Evolutionary conservation across 2,797 vertebrate genomes (phyloP), one percentile per base, ranked within the genome.

Genomic region (Sebastes itinus): DNA sequence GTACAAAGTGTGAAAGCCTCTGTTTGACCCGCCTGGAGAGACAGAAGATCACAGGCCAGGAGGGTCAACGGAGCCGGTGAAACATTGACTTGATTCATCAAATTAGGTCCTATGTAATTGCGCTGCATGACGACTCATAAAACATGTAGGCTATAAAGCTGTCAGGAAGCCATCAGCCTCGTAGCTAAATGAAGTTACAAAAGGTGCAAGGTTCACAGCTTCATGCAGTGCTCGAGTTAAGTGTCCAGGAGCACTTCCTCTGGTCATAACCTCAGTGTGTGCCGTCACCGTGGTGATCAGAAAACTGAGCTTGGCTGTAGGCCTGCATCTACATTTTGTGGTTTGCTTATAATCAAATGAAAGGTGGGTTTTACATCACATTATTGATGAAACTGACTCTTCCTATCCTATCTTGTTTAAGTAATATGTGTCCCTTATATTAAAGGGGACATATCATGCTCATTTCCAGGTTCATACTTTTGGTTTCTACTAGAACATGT

Each of bases 1-100:
- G 95, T 86, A 92, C 94, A 78, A 94, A 95, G 83, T 94, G 95
- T 93, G 94, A 95, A 96, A 96, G 95, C 95, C 96, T 95, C 95
- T 79, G 92, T 95, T 94, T 97, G 96, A 97, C 96, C 96, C 95
- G 91, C 86, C 84, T 88, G 76, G 72, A 92, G 95, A 95, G 97
- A 96, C 95, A 89, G 96, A 95, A 94, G 95, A 94, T 94, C 94
- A 90, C 92, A 92, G 93, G 94, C 92, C 95, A 87, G 82, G 84
- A 86, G 95, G 97, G 97, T 95, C 97, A 96, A 93, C 81, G 70
- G 95, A 95, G 95, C 95, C 94, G 88, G 90, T 84, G 90, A 95
- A 96, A 97, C 96, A 96, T 96, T 94, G 95, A 96, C 97, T 97
- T 96, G 97, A 97, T 97, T 98, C 97, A 97, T 98, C 98, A 97